A percentile compares a stretch with the other conserved stretches of the same genome.
These are phyloP conservation scores for Listronotus bonariensis DNA, from an alignment of 1,140 invertebrate species.

Conservation along the genomic window DNA sequence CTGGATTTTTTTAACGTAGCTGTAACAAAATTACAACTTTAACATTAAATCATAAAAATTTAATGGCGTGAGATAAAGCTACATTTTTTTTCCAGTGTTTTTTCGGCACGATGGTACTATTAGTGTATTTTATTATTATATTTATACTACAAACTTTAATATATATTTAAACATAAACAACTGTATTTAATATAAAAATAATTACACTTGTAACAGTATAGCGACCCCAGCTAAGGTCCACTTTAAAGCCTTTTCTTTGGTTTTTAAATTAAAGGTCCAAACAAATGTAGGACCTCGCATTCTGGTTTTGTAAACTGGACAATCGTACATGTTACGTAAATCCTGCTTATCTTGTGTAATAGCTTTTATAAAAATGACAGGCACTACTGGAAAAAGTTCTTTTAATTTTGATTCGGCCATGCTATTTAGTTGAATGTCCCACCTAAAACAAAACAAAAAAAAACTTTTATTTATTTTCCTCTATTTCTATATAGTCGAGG, in stretches of 20 bases:
- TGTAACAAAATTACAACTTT: no score
- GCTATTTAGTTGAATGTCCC: slow-evolving; percentile 77
- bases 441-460: slow-evolving; percentile 55
- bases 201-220: slow-evolving; percentile 76
- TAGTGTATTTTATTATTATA: no score
- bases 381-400: slow-evolving; percentile 88
- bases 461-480: no score
- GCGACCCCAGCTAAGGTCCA: slow-evolving; percentile 94
- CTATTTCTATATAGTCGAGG: no score
- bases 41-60: no score
- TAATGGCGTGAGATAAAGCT: no score
- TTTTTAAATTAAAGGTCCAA: slow-evolving; percentile 95
- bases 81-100: no score
- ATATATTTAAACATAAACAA: not conserved
- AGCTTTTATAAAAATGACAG: slow-evolving; percentile 89
- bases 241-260: slow-evolving; percentile 84
- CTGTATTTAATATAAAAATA: not conserved
- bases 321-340: slow-evolving; percentile 84
- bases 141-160: no score
- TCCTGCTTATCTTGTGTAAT: slow-evolving; percentile 89
- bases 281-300: slow-evolving; percentile 88
- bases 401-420: slow-evolving; percentile 85
- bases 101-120: no score
- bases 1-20: no score
- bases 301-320: slow-evolving; percentile 91